phyloP scores from a whole-genome alignment of 2,113 vertebrate genomes.

The Macaca mulatta region DNA sequence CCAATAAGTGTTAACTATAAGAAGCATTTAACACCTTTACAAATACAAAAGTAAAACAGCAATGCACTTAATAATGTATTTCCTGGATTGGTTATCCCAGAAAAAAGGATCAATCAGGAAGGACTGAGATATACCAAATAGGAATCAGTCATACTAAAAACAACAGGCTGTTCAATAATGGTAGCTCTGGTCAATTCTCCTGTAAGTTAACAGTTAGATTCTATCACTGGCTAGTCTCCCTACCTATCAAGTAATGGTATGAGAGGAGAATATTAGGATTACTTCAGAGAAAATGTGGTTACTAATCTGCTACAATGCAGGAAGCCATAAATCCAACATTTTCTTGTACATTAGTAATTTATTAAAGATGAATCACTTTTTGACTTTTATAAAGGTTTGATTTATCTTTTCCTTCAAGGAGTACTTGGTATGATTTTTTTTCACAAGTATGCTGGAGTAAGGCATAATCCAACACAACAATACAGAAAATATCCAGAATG shows the following conservation, averaged over 20 bases:
- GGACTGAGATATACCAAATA: neutral
- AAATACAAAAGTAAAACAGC: neutral
- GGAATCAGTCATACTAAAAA: neutral
- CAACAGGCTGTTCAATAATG: neutral
- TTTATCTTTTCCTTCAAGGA: neutral
- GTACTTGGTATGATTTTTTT: neutral
- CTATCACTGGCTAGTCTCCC: neutral
- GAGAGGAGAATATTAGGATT: neutral
- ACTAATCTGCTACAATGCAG: neutral
- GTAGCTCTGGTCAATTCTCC: neutral
- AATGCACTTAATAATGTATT: neutral
- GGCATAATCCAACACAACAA: neutral
- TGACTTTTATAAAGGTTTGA: neutral
- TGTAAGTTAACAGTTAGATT: neutral
- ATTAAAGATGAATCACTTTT: neutral
- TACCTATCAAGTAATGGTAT: neutral
- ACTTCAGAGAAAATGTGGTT: neutral
- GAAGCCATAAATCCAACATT: neutral
- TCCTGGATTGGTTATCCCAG: neutral
- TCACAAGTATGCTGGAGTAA: neutral
- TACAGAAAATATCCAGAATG: neutral
- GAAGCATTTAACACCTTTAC: neutral
- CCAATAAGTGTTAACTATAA: neutral
- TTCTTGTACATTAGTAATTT: neutral
- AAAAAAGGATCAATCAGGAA: neutral